Conservation (phyloP, 1,140 invertebrate species). For the Dendroctonus valens region DNA sequence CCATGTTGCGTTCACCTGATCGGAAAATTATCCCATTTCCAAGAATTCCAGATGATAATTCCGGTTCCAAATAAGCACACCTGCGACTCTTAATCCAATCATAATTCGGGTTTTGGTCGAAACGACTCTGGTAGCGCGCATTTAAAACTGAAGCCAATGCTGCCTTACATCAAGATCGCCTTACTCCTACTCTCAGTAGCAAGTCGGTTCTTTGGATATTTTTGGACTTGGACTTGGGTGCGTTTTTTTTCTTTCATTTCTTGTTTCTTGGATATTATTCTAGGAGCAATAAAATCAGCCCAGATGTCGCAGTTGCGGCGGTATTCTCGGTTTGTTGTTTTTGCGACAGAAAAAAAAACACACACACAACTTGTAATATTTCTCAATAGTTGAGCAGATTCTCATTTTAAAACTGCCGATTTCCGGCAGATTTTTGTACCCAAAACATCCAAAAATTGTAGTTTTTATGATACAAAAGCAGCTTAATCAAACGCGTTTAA, state of each 20-base stretch:
- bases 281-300: slow-evolving; percentile 8
- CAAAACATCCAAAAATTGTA: too few relatives aligned
- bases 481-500: too few relatives aligned
- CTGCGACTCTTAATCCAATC: slow-evolving; percentile 4
- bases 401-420: too few relatives aligned
- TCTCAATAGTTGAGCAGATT: too few relatives aligned
- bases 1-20: slow-evolving; percentile 5
- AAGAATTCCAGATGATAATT: background rate
- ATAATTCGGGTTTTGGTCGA: background rate
- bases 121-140: slow-evolving; percentile 32
- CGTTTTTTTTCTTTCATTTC: slow-evolving; percentile 16
- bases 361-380: too few relatives aligned
- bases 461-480: too few relatives aligned
- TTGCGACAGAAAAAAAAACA: too few relatives aligned
- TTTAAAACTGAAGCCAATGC: slow-evolving; percentile 37
- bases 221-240: slow-evolving; percentile 1
- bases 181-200: slow-evolving; percentile 33
- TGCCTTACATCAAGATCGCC: slow-evolving; percentile 17
- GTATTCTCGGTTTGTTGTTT: background rate
- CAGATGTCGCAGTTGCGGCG: slow-evolving; percentile 5
- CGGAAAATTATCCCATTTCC: background rate
- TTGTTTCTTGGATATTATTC: slow-evolving; percentile 18
- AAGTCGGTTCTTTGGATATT: slow-evolving; percentile 30
- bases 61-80: background rate
- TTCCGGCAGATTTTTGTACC: too few relatives aligned